Evolutionary conservation across 2,113 vertebrate species (phyloP), one percentile per base, ranked within the genome.

Genomic region (Arvicanthis niloticus): DNA sequence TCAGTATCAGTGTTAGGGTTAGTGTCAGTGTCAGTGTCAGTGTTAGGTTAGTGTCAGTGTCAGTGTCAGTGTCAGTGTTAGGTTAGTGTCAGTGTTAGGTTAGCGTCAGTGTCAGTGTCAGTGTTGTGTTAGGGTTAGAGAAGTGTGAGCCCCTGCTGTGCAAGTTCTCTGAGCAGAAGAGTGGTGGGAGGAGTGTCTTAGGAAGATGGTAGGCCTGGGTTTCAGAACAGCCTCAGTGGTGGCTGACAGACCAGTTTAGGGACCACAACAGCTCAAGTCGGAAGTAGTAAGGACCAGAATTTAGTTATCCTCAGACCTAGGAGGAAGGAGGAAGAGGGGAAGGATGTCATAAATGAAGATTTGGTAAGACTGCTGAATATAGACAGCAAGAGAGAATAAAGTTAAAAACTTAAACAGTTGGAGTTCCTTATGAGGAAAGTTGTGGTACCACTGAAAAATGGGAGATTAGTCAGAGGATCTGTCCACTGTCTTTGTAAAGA

Each of bases 381-480:
- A 72, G 80, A 85, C 56, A 10, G 34, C 51, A 81, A 13, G 80
- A 90, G 26, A 89, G 62, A 68, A 11, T 37, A 91, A 21, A 88
- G 70, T 96, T 90, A 53, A 58, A 70, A 84, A 68, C 68, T 40
- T 73, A 24, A 92, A 80, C 13, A 42, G 67, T 89, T 93, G 86
- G 40, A 80, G 48, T 58, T 92, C 26, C 34, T 3, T 58, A 29
- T 91, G 88, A 84, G 40, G 51, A 70, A 72, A 75, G 88, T 37
- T 90, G 37, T 86, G 72, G 22, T 78, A 34, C 42, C 37, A 86
- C 90, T 97, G 75, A 76, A 89, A 42, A 88, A 81, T 53, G 70
- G 89, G 19, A 81, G 67, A 80, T 75, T 80, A 75, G 24, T 45
- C 78, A 85, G 56, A 76, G 77, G 81, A 53, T 94, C 70, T n/a